Base-by-base conservation (phyloP, 2,888 invertebrate genomes). In the Rotaria macrura region DNA sequence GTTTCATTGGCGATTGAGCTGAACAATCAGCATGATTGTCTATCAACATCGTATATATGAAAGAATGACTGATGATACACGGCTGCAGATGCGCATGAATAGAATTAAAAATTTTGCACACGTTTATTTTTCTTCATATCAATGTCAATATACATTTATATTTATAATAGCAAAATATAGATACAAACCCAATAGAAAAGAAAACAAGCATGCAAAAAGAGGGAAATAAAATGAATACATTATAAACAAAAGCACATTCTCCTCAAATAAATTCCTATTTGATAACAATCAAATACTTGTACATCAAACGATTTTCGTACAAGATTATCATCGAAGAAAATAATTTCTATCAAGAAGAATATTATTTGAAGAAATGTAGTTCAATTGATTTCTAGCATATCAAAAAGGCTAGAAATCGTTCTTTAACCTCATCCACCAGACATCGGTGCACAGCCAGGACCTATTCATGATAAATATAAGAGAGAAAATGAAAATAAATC, bases 401-500 rank as follows among this genome's bases (percentile, higher is more conserved):
- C 5, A 20, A 6, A 17, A 17, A n/a, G n/a, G n/a, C 65, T 43
- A 43, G 79, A 79, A 79, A 79, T 79, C 79, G 79, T 79, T 79
- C 79, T 43, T 79, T 79, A 79, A 79, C 79, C 79, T 79, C 79
- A 79, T 43, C 79, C 79, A 79, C 79, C 79, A 3, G 79, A 40
- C 79, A 79, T 79, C 14, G 79, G 79, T 25, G 79, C 23, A 79
- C 79, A 79, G 20, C 79, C 79, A 2, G 79, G 79, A 12, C 79
- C 79, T 79, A 79, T 79, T n/a, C 5, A 79, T 14, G 0, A 79
- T 14, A 0, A 79, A 79, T 5, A 65, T 1, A 79, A 43, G 12
- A 17, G 12, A 49, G 34, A 9, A 43, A 43, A 79, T 43, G 23
- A 25, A 52, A 23, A 52, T 52, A 52, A 47, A 47, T 47, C 47